A percentile compares a stretch with the other conserved stretches of the same genome.
Conservation (phyloP, 2,888 invertebrate genomes). For the Macaria liturata region DNA sequence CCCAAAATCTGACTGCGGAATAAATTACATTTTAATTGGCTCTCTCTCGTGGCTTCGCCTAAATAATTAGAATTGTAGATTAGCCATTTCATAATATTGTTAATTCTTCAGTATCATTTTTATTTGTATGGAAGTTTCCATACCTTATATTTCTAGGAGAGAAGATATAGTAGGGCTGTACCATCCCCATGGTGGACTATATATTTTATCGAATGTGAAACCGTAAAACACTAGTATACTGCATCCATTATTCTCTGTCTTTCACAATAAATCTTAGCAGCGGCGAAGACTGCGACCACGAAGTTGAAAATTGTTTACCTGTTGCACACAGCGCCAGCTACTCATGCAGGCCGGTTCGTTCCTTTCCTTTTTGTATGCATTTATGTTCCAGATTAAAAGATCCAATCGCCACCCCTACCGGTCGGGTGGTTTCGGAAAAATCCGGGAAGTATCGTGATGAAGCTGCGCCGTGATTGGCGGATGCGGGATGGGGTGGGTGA, state of each 20-base stretch:
- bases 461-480: slow-evolving; percentile 61
- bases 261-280: slow-evolving; percentile 21
- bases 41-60: slow-evolving; percentile 52
- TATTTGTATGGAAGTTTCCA: slow-evolving; percentile 8
- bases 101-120: slow-evolving; percentile 19
- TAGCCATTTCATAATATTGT: slow-evolving; percentile 55
- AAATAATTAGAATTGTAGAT: slow-evolving; percentile 73
- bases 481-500: slow-evolving; percentile 69
- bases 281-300: slow-evolving; percentile 22
- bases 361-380: slow-evolving; percentile 79
- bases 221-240: slow-evolving; percentile 18
- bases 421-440: slow-evolving; percentile 61
- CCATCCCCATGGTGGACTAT: background rate
- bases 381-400: slow-evolving; percentile 82
- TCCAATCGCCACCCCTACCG: slow-evolving; percentile 73
- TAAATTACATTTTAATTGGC: slow-evolving; percentile 66
- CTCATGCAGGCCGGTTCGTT: slow-evolving; percentile 57
- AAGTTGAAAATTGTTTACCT: slow-evolving; percentile 61
- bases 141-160: slow-evolving; percentile 2
- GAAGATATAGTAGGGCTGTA: slow-evolving; percentile 10
- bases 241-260: slow-evolving; percentile 20
- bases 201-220: slow-evolving; percentile 1
- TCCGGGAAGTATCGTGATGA: slow-evolving; percentile 58
- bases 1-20: slow-evolving; percentile 57
- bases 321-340: slow-evolving; percentile 66